Conservation (phyloP, 2,888 invertebrate genomes). For the Erebia aethiops region DNA sequence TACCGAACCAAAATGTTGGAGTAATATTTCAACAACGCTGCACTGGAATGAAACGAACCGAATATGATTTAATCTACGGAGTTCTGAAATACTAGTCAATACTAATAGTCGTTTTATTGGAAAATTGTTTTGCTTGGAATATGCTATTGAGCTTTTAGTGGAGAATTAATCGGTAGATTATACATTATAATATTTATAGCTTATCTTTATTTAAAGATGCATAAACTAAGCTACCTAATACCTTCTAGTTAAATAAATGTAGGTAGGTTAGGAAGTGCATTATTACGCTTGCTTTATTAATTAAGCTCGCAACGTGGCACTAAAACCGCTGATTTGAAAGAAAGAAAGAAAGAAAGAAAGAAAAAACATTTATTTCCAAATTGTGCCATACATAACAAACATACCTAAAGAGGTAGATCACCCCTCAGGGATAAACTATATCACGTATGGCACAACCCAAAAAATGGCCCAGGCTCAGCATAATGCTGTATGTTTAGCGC, state of each 20-base stretch:
- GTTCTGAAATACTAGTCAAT: background rate
- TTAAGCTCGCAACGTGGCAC: background rate
- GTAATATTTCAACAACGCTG: constrained; percentile 9
- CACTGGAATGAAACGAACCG: background rate
- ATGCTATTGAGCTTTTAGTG: background rate
- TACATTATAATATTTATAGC: background rate
- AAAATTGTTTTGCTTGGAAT: background rate
- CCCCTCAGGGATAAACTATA: no score
- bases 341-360: no score
- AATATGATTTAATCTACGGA: constrained; percentile 1
- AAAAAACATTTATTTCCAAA: no score
- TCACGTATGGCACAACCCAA: no score
- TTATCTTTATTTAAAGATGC: background rate
- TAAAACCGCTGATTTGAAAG: background rate
- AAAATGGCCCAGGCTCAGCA: no score
- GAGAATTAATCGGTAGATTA: no score
- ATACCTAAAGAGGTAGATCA: no score
- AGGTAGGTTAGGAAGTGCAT: background rate
- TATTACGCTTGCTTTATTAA: background rate
- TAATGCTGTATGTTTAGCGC: no score
- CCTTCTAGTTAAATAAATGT: background rate
- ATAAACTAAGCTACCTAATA: background rate
- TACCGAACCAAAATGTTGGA: background rate
- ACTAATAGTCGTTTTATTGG: background rate
- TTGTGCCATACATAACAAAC: no score